A percentile compares a stretch with the other conserved stretches of the same genome.
phyloP scores from a whole-genome alignment of 2,113 vertebrate genomes.

The Esox niger region DNA sequence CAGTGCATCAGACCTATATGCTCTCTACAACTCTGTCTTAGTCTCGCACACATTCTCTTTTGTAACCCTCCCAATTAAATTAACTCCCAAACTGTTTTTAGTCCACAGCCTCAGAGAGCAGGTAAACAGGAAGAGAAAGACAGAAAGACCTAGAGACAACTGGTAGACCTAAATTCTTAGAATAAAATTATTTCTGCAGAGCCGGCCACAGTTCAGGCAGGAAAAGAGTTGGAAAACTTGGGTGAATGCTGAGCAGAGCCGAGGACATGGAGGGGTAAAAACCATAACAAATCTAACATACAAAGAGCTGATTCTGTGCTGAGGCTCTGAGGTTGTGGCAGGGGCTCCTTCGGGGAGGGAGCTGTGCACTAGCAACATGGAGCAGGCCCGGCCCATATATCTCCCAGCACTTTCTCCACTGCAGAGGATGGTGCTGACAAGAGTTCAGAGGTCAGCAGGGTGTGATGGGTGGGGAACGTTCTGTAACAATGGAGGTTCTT shows the following conservation, averaged over 20 bases:
- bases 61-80: conserved; percentile 49
- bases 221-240: not conserved
- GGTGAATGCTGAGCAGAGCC: not conserved
- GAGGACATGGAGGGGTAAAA: conserved; percentile 29
- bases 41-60: conserved; percentile 4
- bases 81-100: conserved; percentile 58
- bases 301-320: conserved; percentile 67
- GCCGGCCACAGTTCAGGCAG: not conserved
- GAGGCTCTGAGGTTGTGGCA: conserved; percentile 22
- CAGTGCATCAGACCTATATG: conserved; percentile 33
- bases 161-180: not conserved
- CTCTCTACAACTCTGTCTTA: conserved; percentile 18
- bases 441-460: conserved; percentile 49
- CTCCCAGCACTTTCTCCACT: not conserved
- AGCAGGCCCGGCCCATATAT: conserved; percentile 44
- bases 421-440: conserved; percentile 10
- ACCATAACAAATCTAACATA: conserved; percentile 66
- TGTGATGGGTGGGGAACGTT: conserved; percentile 28
- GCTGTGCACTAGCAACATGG: conserved; percentile 26
- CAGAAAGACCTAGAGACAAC: conserved; percentile 9
- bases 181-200: not conserved
- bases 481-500: conserved; percentile 53
- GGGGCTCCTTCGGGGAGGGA: conserved; percentile 44
- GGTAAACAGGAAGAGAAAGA: not conserved
- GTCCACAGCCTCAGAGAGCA: conserved; percentile 22